Evolutionary conservation across 2,888 invertebrate genomes (phyloP), one percentile per base, ranked within the genome.

Genomic region (Galeruca laticollis): DNA sequence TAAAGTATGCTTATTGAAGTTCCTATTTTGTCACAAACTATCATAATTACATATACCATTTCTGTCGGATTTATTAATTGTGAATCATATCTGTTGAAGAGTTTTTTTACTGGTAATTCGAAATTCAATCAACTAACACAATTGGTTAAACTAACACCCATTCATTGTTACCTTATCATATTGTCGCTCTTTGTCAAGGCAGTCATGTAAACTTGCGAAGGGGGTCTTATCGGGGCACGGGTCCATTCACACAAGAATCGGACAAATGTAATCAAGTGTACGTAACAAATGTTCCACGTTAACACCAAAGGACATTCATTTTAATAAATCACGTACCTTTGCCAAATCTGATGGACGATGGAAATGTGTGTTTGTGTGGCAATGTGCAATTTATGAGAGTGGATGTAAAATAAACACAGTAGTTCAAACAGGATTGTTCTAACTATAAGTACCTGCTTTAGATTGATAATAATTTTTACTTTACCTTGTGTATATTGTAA

Each of bases 261-360:
- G 80, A 81, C 81, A 78, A 81, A 82, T 78, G 82, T 83, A 84
- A 84, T 84, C 84, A 83, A 83, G 82, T 82, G 83, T 80, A 81
- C 81, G 81, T 84, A 83, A 84, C 84, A 82, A 84, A 84, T 84
- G 84, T 80, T 77, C 77, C 79, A 77, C 81, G 81, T 80, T 81
- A 81, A 79, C 79, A 75, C 75, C 21, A 52, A 70, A 54, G 60
- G 67, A 63, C 70, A 68, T 70, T 70, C 70, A 67, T 70, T 70
- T 70, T 61, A 67, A 67, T 70, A 63, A 70, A 70, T 70, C 70
- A 70, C 47, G 35, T 60, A 56, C 54, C 63, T 56, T 18, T 20
- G 4, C 37, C 2, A 2, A 20, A 10, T 20, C 51, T 18, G 20
- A 51, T 54, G 11, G 26, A 54, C 26, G 13, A 2, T 10, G 26